Conservation (phyloP, 2,797 vertebrate genomes). For the Mallotus villosus region DNA sequence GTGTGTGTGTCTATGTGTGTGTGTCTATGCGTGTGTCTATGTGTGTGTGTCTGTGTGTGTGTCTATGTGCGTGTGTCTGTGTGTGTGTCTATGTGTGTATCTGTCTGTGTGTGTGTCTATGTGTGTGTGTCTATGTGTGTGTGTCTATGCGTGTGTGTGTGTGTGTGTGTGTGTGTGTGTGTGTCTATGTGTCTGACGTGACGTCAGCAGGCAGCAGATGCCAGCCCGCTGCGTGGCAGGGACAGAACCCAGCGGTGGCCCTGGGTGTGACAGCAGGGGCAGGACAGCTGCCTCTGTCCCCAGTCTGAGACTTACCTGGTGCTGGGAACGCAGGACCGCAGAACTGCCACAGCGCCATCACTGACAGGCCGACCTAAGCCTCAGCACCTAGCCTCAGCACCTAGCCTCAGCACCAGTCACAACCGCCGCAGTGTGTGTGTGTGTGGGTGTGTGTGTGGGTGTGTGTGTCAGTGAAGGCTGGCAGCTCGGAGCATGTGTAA, state of each 20-base stretch:
- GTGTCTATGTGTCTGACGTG: background rate
- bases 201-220: no score
- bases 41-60: slow-evolving; percentile 9
- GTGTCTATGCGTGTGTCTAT: background rate
- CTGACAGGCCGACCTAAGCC: background rate
- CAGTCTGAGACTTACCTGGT: background rate
- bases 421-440: background rate
- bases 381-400: background rate
- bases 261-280: background rate
- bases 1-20: background rate
- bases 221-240: no score
- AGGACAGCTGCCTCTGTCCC: background rate
- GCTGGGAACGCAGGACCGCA: background rate
- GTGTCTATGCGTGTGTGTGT: background rate
- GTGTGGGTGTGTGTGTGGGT: background rate
- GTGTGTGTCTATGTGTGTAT: slow-evolving; percentile 6
- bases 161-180: no score
- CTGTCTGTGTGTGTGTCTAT: background rate
- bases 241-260: background rate
- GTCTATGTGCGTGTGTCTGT: background rate
- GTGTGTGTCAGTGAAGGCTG: background rate
- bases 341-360: background rate
- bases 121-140: background rate
- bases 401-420: background rate
- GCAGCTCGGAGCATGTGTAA: background rate